Conservation (phyloP, 1,140 invertebrate genomes). For the Drosophila parabipectinata region DNA sequence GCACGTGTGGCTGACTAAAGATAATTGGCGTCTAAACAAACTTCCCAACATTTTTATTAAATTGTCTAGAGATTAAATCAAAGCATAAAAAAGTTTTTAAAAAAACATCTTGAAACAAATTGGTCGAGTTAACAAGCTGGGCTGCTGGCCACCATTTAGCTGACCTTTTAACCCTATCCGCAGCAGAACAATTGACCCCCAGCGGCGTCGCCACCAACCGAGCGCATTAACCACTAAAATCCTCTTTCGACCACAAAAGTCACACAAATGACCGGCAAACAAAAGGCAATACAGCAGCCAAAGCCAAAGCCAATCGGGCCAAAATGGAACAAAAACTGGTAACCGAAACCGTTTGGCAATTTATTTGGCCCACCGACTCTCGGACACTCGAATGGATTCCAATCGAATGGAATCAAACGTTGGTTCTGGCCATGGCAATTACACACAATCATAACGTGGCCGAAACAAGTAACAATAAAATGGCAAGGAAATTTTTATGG, state of each 20-base stretch:
- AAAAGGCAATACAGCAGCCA: conserved; percentile 15
- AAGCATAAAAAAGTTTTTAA: too few species aligned
- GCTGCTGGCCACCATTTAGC: conserved; percentile 15
- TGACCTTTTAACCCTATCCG: conserved; percentile 42
- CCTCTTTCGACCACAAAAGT: conserved; percentile 55
- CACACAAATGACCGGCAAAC: conserved; percentile 42
- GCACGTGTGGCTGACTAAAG: conserved; percentile 12
- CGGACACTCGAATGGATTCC: conserved; percentile 42
- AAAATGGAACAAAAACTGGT: conserved; percentile 47
- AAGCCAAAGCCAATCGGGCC: background rate
- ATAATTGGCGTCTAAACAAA: background rate
- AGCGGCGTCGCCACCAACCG: conserved; percentile 21
- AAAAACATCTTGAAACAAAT: conserved; percentile 37
- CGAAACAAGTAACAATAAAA: conserved; percentile 29
- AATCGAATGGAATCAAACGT: conserved; percentile 40
- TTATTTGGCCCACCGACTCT: conserved; percentile 37
- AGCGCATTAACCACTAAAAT: conserved; percentile 56
- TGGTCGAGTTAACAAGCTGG: conserved; percentile 44
- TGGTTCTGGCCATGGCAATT: conserved; percentile 36
- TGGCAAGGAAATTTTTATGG: conserved; percentile 40
- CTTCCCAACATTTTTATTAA: background rate
- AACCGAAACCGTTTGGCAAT: conserved; percentile 49
- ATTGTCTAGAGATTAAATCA: background rate
- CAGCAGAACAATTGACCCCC: conserved; percentile 36
- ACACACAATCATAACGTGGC: conserved; percentile 58